Evolutionary conservation across 1,140 invertebrate species (phyloP).

Genomic region (Globodera ellingtonae): DNA sequence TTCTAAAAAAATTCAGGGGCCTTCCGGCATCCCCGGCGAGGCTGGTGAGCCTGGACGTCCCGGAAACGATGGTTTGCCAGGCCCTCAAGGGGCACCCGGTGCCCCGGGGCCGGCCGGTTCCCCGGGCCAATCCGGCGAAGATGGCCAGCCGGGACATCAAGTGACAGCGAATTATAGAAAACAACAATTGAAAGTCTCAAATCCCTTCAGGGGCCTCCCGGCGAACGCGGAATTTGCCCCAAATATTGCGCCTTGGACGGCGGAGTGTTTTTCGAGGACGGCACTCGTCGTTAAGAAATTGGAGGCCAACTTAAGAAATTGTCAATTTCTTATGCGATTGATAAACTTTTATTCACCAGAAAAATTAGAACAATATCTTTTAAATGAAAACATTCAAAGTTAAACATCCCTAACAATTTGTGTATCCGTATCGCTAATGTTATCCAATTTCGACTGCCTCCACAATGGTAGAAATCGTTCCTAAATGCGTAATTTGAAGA

Average conservation of each 20-base stretch:
- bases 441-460: neutral
- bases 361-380: neutral
- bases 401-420: too few species aligned
- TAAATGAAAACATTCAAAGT: too few species aligned
- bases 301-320: neutral
- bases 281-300: conserved; percentile 31
- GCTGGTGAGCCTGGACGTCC: conserved; percentile 49
- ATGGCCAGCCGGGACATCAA: conserved; percentile 49
- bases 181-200: neutral
- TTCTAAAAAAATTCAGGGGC: conserved; percentile 45
- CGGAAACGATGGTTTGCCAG: conserved; percentile 52
- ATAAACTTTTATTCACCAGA: neutral
- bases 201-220: conserved; percentile 25
- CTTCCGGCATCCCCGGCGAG: conserved; percentile 54
- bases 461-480: neutral
- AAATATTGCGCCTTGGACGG: conserved; percentile 46
- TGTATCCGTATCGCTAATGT: too few species aligned
- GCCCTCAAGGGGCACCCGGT: conserved; percentile 28
- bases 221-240: conserved; percentile 43
- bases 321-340: neutral
- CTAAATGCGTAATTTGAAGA: neutral
- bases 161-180: neutral
- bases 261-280: conserved; percentile 46
- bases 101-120: conserved; percentile 47
- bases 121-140: conserved; percentile 52